phyloP scores from a whole-genome alignment of 1,140 invertebrate species.

The Scaptomyza pallida region DNA sequence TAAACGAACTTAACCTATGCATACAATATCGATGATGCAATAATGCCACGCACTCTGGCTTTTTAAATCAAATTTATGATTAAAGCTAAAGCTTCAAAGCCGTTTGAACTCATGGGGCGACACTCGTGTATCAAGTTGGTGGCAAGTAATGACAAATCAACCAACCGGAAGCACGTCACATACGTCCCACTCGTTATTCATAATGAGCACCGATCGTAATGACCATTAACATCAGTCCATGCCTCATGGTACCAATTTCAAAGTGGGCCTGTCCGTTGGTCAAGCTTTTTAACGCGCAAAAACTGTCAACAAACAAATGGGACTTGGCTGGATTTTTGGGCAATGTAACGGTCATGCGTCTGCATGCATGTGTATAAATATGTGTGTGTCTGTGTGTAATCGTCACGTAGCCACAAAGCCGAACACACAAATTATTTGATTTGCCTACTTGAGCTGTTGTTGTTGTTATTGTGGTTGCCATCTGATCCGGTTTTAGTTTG shows the following conservation, averaged over 20 bases:
- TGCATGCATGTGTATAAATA: neutral
- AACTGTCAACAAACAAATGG: slow-evolving; percentile 62
- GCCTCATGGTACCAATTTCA: slow-evolving; percentile 6
- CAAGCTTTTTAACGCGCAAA: slow-evolving; percentile 59
- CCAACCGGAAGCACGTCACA: slow-evolving; percentile 59
- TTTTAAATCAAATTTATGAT: neutral
- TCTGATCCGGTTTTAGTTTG: slow-evolving; percentile 62
- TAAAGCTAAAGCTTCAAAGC: neutral
- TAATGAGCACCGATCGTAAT: slow-evolving; percentile 53
- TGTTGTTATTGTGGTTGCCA: slow-evolving; percentile 25
- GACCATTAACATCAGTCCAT: slow-evolving; percentile 40
- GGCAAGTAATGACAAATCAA: slow-evolving; percentile 27
- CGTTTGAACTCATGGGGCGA: neutral
- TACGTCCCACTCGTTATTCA: slow-evolving; percentile 36
- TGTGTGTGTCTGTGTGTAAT: slow-evolving; percentile 29
- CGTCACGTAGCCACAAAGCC: slow-evolving; percentile 53
- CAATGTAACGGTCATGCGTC: slow-evolving; percentile 69
- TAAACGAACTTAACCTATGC: too few species aligned
- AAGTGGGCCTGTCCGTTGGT: slow-evolving; percentile 32
- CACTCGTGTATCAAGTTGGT: slow-evolving; percentile 1
- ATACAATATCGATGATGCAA: neutral
- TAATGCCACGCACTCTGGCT: neutral
- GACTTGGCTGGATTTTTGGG: slow-evolving; percentile 43
- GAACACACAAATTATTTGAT: slow-evolving; percentile 39
- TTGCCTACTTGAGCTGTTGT: slow-evolving; percentile 45